Evolutionary conservation across 2,113 vertebrate species (phyloP).

Genomic region (Alexandromys fortis): DNA sequence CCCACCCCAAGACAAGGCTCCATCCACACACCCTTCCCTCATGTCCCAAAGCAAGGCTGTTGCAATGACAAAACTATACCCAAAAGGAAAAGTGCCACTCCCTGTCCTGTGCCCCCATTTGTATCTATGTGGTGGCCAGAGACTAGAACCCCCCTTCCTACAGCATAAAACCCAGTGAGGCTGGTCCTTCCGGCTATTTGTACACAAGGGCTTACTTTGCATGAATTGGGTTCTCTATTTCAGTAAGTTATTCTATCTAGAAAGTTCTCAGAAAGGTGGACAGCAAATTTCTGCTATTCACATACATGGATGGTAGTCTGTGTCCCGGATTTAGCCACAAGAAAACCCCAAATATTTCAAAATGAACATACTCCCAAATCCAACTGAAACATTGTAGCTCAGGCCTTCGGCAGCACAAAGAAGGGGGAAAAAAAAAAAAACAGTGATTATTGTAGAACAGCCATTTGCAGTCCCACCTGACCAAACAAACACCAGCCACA

Average conservation of each 20-base stretch:
- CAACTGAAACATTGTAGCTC: conserved; percentile 97
- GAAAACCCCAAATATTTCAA: conserved; percentile 77
- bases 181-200: conserved; percentile 38
- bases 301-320: conserved; percentile 77
- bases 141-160: not conserved
- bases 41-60: not conserved
- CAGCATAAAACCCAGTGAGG: conserved; percentile 36
- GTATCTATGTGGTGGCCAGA: not conserved
- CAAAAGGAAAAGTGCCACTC: not conserved
- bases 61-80: too few relatives aligned
- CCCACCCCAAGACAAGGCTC: not conserved
- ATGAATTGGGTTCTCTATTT: conserved; percentile 75
- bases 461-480: conserved; percentile 64
- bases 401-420: conserved; percentile 92
- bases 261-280: conserved; percentile 67
- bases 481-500: conserved; percentile 48
- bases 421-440: conserved; percentile 88
- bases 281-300: conserved; percentile 78
- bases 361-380: conserved; percentile 97
- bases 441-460: conserved; percentile 83
- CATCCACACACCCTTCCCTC: not conserved
- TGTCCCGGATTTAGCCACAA: conserved; percentile 77
- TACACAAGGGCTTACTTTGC: conserved; percentile 59
- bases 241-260: conserved; percentile 65
- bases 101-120: not conserved